Conservation (phyloP, 2,797 vertebrate genomes). For the Cynopterus sphinx region DNA sequence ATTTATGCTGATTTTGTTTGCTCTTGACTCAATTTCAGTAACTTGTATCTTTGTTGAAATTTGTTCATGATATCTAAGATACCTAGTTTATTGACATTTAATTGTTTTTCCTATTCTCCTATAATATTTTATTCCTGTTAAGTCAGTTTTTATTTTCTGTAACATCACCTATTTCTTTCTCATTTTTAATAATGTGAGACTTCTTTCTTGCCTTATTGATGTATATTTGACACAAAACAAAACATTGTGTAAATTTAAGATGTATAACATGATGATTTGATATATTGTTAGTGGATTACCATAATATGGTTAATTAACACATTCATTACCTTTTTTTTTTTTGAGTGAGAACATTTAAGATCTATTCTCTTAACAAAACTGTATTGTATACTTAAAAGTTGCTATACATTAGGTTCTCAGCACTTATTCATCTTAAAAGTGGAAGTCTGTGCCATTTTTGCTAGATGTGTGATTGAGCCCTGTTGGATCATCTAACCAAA, state of each 20-base stretch:
- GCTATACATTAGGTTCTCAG: neutral
- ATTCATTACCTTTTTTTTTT: neutral
- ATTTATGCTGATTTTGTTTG: neutral
- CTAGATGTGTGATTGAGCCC: neutral
- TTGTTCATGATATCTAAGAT: neutral
- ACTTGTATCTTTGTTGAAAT: neutral
- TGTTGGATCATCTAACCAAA: neutral
- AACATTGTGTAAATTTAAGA: neutral
- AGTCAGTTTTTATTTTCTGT: neutral
- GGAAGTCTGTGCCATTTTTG: neutral
- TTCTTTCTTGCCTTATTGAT: neutral
- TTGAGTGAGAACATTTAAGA: neutral
- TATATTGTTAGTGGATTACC: neutral
- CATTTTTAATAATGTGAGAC: neutral
- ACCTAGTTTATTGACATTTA: neutral
- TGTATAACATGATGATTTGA: neutral
- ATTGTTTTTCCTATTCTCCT: neutral
- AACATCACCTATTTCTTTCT: neutral
- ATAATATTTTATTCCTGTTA: neutral
- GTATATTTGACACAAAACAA: neutral
- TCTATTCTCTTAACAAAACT: neutral
- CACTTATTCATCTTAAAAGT: neutral
- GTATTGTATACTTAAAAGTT: no score
- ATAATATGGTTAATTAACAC: neutral
- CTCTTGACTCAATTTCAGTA: neutral